A percentile compares a stretch with the other conserved stretches of the same genome.
Evolutionary conservation across 1,140 invertebrate species (phyloP).

Genomic region (Subanguina moxae): DNA sequence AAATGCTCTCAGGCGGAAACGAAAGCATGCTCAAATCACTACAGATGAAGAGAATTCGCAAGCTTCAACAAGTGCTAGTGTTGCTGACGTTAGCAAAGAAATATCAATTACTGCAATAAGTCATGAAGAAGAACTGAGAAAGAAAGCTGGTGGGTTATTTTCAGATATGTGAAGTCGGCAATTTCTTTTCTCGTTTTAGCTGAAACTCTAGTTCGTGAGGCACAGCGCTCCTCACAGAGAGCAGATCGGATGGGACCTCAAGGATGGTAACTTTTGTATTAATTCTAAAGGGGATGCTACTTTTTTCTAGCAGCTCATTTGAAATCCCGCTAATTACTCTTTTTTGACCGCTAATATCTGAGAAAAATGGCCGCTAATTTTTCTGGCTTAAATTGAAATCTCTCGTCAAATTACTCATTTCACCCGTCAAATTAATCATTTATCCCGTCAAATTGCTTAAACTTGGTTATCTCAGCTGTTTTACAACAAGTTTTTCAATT

Average conservation of each 20-base stretch:
- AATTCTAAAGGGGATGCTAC: too few relatives aligned
- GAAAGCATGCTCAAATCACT: background rate
- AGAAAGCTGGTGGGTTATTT: background rate
- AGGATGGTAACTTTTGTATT: conserved; percentile 2
- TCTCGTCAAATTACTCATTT: too few relatives aligned
- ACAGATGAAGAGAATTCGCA: background rate
- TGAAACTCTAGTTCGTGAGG: conserved; percentile 8
- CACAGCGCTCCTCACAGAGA: background rate
- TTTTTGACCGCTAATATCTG: too few relatives aligned
- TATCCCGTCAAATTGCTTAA: too few relatives aligned
- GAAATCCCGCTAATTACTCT: too few relatives aligned
- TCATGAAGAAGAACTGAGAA: background rate
- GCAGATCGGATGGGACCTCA: conserved; percentile 9
- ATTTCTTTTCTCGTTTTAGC: background rate
- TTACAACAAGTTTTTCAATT: too few relatives aligned
- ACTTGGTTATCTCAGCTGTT: too few relatives aligned
- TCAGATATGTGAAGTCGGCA: too few relatives aligned
- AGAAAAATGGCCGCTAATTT: too few relatives aligned
- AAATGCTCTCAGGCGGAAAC: conserved; percentile 1
- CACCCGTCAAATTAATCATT: too few relatives aligned
- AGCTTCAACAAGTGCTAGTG: background rate
- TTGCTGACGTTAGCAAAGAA: background rate
- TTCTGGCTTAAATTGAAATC: too few relatives aligned
- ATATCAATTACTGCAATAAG: background rate
- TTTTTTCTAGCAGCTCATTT: too few relatives aligned